Evolutionary conservation across 92 coral and sea anemone genomes (phyloP).

Genomic region (Ricordea florida): DNA sequence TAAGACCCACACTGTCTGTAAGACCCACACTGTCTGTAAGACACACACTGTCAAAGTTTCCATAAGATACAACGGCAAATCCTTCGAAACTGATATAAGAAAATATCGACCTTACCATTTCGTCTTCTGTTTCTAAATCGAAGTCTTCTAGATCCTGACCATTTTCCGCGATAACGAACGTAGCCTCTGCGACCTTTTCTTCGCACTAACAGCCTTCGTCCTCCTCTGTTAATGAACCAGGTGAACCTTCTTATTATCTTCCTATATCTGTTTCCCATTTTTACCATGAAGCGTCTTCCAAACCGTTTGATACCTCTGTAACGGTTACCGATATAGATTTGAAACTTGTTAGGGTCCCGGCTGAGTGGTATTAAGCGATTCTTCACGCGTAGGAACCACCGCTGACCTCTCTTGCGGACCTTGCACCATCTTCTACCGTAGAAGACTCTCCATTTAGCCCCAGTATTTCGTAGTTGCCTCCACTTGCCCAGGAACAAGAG

Average conservation of each 20-base stretch:
- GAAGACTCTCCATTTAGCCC: not conserved
- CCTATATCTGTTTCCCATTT: not conserved
- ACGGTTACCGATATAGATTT: not conserved
- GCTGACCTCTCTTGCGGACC: not conserved
- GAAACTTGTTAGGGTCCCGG: not conserved
- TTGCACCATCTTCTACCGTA: not conserved
- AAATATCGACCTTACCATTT: not conserved
- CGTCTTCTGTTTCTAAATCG: not conserved
- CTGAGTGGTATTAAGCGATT: not conserved
- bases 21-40: too few species aligned
- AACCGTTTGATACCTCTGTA: not conserved
- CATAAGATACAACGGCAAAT: not conserved
- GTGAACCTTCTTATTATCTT: not conserved
- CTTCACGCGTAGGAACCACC: constrained; percentile 2
- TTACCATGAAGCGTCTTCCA: not conserved
- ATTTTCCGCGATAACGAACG: constrained; percentile 8
- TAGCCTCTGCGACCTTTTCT: not conserved
- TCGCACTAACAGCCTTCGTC: not conserved
- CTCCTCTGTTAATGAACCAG: not conserved
- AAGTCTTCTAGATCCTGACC: not conserved
- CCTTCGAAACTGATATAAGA: not conserved
- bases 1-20: too few species aligned
- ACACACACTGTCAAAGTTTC: not conserved
- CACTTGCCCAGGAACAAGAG: not conserved
- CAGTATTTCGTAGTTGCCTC: not conserved